Conservation (phyloP, 2,113 vertebrate genomes). For the Calcarius ornatus region DNA sequence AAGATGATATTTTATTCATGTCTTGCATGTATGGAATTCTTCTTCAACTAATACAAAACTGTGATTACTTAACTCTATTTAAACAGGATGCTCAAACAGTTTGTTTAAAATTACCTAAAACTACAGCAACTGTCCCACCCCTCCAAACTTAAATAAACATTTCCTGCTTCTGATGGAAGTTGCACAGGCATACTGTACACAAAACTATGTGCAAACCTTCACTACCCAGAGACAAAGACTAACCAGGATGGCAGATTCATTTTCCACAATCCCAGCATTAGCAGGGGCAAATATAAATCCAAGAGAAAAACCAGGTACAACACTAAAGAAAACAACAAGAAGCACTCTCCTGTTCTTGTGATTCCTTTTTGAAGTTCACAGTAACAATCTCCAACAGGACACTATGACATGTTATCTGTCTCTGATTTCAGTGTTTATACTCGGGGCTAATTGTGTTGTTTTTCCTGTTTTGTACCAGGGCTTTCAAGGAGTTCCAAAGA, state of each 20-base stretch:
- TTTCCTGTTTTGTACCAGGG: slow-evolving; percentile 29
- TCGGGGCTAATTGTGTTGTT: neutral
- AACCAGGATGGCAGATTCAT: neutral
- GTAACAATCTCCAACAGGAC: neutral
- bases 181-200: slow-evolving; percentile 31
- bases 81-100: slow-evolving; percentile 87
- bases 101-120: slow-evolving; percentile 87
- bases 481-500: slow-evolving; percentile 9
- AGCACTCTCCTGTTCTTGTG: neutral
- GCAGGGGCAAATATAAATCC: neutral
- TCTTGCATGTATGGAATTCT: slow-evolving; percentile 8
- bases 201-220: neutral
- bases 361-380: slow-evolving; percentile 21
- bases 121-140: slow-evolving; percentile 79
- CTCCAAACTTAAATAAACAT: slow-evolving; percentile 86
- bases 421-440: slow-evolving; percentile 24
- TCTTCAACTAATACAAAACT: slow-evolving; percentile 40
- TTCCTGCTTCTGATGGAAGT: slow-evolving; percentile 85
- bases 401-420: neutral
- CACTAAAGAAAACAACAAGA: neutral
- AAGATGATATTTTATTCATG: slow-evolving; percentile 34
- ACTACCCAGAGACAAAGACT: neutral
- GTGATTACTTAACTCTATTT: slow-evolving; percentile 74
- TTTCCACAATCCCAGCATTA: neutral
- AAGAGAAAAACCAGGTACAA: neutral